Evolutionary conservation across 2,888 invertebrate genomes (phyloP).

Genomic region (Pseudococcus viburni): DNA sequence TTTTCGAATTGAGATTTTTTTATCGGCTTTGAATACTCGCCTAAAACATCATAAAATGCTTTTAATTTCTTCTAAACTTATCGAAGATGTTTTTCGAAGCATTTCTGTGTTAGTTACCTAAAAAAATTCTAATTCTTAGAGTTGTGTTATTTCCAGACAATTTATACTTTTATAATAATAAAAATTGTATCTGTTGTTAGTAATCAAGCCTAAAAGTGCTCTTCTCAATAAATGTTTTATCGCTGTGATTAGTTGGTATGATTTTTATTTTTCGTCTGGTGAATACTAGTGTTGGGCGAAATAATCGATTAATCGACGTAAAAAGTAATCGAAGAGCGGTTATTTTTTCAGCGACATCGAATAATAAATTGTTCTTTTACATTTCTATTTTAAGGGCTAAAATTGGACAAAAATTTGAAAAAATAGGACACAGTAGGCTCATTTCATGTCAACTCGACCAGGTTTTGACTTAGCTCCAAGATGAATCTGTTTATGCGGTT

Average conservation of each 20-base stretch:
- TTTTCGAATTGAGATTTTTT: conserved; percentile 32
- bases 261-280: neutral
- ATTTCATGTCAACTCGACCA: too few relatives aligned
- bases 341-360: too few relatives aligned
- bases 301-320: too few relatives aligned
- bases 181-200: conserved; percentile 40
- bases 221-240: conserved; percentile 63
- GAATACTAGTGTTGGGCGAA: neutral
- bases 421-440: too few relatives aligned
- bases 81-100: conserved; percentile 47
- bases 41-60: conserved; percentile 49
- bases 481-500: too few relatives aligned
- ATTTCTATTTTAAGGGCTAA: too few relatives aligned
- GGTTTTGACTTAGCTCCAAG: too few relatives aligned
- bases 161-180: conserved; percentile 63
- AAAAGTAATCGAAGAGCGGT: too few relatives aligned
- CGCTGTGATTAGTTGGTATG: conserved; percentile 47
- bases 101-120: conserved; percentile 62
- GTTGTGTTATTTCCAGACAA: conserved; percentile 60
- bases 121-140: conserved; percentile 53
- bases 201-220: conserved; percentile 58
- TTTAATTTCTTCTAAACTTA: conserved; percentile 41
- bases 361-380: too few relatives aligned
- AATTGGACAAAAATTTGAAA: too few relatives aligned
- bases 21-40: conserved; percentile 43